A percentile compares a stretch with the other conserved stretches of the same genome.
phyloP scores from a whole-genome alignment of 2,888 invertebrate genomes.

The Glyphotaelius pellucidus region DNA sequence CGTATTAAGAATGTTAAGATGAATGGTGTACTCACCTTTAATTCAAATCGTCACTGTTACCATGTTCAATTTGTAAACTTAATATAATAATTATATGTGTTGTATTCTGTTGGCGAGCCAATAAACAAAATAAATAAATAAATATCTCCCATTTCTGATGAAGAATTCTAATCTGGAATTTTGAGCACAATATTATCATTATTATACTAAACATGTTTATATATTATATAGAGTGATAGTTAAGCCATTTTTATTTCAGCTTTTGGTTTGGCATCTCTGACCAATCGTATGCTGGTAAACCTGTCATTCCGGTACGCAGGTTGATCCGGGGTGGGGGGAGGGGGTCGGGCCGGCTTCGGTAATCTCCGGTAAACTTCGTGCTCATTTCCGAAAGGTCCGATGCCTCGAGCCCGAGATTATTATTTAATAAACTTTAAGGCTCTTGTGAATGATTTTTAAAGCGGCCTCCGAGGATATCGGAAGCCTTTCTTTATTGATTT shows the following conservation, averaged over 20 bases:
- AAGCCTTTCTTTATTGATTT: slow-evolving; percentile 17
- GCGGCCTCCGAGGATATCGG: slow-evolving; percentile 23
- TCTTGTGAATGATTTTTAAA: slow-evolving; percentile 20
- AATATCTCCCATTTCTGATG: too few relatives aligned
- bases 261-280: slow-evolving; percentile 40
- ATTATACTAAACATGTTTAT: too few relatives aligned
- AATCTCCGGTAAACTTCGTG: slow-evolving; percentile 40
- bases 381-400: slow-evolving; percentile 31
- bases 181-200: too few relatives aligned
- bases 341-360: slow-evolving; percentile 14
- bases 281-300: slow-evolving; percentile 59
- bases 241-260: background rate
- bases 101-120: too few relatives aligned
- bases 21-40: too few relatives aligned
- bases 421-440: slow-evolving; percentile 48
- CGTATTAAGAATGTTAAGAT: too few relatives aligned
- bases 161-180: too few relatives aligned
- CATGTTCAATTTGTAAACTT: too few relatives aligned
- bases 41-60: too few relatives aligned
- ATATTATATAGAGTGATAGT: background rate
- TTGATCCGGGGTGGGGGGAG: slow-evolving; percentile 46
- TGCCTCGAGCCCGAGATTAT: slow-evolving; percentile 48
- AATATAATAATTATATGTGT: too few relatives aligned
- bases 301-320: slow-evolving; percentile 66
- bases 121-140: too few relatives aligned